Evolutionary conservation across 1,140 invertebrate genomes (phyloP), one percentile per base, ranked within the genome.

Genomic region (Drosophila mojavensis): DNA sequence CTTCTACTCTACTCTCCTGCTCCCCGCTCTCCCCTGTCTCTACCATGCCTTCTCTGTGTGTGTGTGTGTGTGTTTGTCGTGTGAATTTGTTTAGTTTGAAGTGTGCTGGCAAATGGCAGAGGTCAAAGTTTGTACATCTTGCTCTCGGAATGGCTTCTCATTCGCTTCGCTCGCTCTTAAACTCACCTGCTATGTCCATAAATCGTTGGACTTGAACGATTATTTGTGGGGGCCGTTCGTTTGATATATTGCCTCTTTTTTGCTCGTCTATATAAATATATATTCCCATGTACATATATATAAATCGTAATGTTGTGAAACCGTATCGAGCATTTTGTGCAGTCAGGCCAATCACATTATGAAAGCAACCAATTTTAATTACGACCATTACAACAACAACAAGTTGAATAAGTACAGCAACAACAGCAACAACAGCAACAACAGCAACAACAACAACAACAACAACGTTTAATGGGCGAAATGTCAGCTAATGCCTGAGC

Each of bases 281-380:
- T 17, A 17, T n/a, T n/a, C 17, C 17, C 17, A 17, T 24, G 20
- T 24, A 24, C 3, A 24, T 88, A 76, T 55, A 43, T 13, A 56
- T 39, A 39, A 47, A 17, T 17, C 56, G 20, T 26, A 45, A n/a
- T 15, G 15, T 33, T 60, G 43, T 39, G 11, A 45, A 47, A 58
- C 36, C 30, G 47, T 30, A 69, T 62, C 39, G 65, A 61, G 58
- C 59, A 60, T 64, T 78, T 39, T 30, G 65, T 36, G 30, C 72
- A 83, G 62, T 65, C 61, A 62, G 61, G 71, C 83, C 84, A 83
- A 86, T 88, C 83, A 89, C 83, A 86, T 86, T 86, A 89, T 86
- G 83, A 80, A 79, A 68, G 84, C 80, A 77, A 86, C 83, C 76
- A 89, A 86, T 86, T 86, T 86, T 86, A 86, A 86, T 86, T 86